Evolutionary conservation across 2,113 vertebrate species (phyloP), one percentile per base, ranked within the genome.

Genomic region (Mustela lutreola): DNA sequence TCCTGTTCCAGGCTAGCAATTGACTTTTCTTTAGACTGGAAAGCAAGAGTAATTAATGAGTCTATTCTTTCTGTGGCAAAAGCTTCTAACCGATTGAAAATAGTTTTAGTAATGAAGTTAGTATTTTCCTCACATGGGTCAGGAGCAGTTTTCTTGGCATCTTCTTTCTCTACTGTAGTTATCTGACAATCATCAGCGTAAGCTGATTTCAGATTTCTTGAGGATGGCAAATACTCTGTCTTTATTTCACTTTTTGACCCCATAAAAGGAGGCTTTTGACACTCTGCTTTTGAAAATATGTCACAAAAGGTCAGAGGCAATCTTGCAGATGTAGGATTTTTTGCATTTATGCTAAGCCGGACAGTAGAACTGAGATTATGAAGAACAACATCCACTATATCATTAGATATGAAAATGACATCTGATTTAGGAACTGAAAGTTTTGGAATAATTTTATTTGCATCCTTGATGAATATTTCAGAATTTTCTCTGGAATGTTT

Each of bases 21-120:
- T 33, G 80, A 60, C 7, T 92, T 73, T 91, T 79, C 93, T 65
- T 91, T 94, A 88, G 82, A 4, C 58, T 96, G 96, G 67, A 95
- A 89, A 87, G 79, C 83, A 67, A 75, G 75, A 84, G 56, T 75
- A 76, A 93, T 96, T 92, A 98, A 65, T 0, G 93, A 88, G 58
- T 97, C 95, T 81, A 95, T 78, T 93, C 94, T 97, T 88, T 97
- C 76, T 83, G 93, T 96, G 33, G 96, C 95, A 95, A 98, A 98
- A 62, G 95, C 97, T 50, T 98, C 89, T 67, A 98, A 94, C 53
- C 81, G 65, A 78, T 88, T 73, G 11, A 95, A 97, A 92, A 98
- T 96, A 56, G 58, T 89, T 62, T 89, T 76, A 31, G 91, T 97
- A 62, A 98, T 98, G 65, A 42, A 81, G n/a, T 96, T 82, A 71